Evolutionary conservation across 2,797 vertebrate genomes (phyloP).

Genomic region (Champsocephalus gunnari): DNA sequence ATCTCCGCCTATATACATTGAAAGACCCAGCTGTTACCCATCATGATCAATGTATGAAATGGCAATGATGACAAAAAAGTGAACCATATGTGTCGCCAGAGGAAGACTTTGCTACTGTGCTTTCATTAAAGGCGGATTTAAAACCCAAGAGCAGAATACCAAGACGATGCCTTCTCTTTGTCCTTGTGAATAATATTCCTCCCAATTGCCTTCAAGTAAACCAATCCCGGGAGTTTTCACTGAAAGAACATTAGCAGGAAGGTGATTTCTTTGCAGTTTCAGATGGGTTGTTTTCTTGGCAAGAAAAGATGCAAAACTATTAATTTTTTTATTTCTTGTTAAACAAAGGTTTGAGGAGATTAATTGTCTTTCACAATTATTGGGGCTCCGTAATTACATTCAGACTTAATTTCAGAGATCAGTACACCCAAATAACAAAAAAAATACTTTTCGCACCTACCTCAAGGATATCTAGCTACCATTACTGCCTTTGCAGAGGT

Average conservation of each 20-base stretch:
- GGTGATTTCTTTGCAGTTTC: background rate
- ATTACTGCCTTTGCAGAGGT: background rate
- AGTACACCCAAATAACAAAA: background rate
- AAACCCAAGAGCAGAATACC: constrained; percentile 1
- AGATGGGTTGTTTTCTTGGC: background rate
- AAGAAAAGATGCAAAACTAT: background rate
- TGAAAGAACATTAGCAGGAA: background rate
- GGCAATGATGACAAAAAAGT: constrained; percentile 24
- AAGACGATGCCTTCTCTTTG: constrained; percentile 12
- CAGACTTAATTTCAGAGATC: background rate
- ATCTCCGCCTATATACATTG: constrained; percentile 53
- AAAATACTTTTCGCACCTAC: background rate
- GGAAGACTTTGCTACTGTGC: constrained; percentile 2
- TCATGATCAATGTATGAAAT: constrained; percentile 43
- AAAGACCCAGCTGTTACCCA: constrained; percentile 55
- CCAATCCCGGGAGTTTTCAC: background rate
- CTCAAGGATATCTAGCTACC: background rate
- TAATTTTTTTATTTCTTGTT: background rate
- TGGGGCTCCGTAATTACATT: background rate
- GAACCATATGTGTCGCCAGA: constrained; percentile 25
- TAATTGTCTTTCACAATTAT: background rate
- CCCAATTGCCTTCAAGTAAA: background rate
- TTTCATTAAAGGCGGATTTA: constrained; percentile 32
- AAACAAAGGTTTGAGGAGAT: background rate
- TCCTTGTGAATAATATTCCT: constrained; percentile 22